A percentile compares a stretch with the other conserved stretches of the same genome.
phyloP scores from a whole-genome alignment of 2,113 vertebrate species.

The Sinocyclocheilus maitianheensis region DNA sequence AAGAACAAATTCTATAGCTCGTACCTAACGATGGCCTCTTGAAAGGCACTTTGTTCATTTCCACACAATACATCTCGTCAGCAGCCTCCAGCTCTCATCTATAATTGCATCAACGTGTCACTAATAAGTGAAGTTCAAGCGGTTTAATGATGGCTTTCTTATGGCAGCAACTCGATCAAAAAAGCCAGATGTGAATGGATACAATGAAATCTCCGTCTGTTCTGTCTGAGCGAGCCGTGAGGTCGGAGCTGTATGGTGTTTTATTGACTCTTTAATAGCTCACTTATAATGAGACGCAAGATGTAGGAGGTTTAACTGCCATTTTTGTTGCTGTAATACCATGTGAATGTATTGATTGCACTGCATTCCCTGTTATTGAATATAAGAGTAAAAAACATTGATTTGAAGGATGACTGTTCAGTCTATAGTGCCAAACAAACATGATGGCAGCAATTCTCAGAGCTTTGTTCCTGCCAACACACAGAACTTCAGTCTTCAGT shows the following conservation, averaged over 20 bases:
- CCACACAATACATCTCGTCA: not conserved
- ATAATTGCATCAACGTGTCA: slow-evolving; percentile 22
- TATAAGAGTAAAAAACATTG: not conserved
- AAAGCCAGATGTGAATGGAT: slow-evolving; percentile 31
- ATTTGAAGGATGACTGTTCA: slow-evolving; percentile 2
- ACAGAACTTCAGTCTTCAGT: not conserved
- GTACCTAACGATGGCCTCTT: not conserved
- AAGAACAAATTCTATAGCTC: not conserved
- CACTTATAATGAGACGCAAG: slow-evolving; percentile 18
- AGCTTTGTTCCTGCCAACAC: not conserved
- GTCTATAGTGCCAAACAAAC: not conserved
- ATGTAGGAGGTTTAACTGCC: slow-evolving; percentile 28
- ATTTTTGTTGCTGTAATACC: slow-evolving; percentile 3
- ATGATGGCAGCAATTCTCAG: slow-evolving; percentile 7
- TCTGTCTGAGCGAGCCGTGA: not conserved
- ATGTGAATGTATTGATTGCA: not conserved
- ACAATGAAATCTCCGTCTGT: slow-evolving; percentile 14
- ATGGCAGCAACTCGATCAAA: not conserved
- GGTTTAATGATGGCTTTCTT: not conserved
- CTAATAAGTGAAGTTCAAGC: slow-evolving; percentile 5
- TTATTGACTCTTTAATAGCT: slow-evolving; percentile 46
- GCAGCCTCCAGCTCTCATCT: not conserved
- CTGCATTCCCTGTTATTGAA: not conserved
- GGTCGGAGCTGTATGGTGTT: slow-evolving; percentile 3
- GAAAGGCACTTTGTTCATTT: not conserved